Conservation (phyloP, 2,888 invertebrate species). For the Lamellibrachia columna region DNA sequence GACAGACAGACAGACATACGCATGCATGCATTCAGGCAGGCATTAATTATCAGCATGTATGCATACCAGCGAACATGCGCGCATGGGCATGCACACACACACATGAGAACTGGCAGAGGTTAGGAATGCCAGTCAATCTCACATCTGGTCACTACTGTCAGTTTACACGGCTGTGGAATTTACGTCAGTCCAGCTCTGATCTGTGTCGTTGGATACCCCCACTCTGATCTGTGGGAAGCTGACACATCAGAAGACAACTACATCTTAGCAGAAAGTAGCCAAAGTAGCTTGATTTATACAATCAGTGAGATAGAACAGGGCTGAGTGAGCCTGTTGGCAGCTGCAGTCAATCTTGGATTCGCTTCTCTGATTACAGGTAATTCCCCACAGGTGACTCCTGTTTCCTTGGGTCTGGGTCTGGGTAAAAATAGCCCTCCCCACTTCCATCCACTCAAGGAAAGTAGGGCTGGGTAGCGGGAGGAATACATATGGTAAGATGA, state of each 20-base stretch:
- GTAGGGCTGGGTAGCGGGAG: not conserved
- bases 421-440: not conserved
- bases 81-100: not conserved
- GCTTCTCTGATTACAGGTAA: not conserved
- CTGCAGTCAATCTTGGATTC: not conserved
- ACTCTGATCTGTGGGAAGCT: not conserved
- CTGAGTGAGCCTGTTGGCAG: not conserved
- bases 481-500: not conserved
- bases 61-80: not conserved
- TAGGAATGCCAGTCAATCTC: not conserved
- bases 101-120: not conserved
- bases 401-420: not conserved
- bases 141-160: not conserved
- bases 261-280: not conserved
- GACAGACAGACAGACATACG: not conserved
- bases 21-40: not conserved
- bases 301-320: constrained; percentile 12
- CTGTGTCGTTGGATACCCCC: not conserved
- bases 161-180: not conserved
- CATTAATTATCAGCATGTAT: not conserved
- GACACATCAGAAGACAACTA: not conserved
- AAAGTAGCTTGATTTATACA: not conserved
- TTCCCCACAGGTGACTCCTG: not conserved
- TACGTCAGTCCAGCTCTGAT: not conserved
- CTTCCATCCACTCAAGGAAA: constrained; percentile 1